phyloP scores from a whole-genome alignment of 2,797 vertebrate genomes.

The Acanthis flammea region DNA sequence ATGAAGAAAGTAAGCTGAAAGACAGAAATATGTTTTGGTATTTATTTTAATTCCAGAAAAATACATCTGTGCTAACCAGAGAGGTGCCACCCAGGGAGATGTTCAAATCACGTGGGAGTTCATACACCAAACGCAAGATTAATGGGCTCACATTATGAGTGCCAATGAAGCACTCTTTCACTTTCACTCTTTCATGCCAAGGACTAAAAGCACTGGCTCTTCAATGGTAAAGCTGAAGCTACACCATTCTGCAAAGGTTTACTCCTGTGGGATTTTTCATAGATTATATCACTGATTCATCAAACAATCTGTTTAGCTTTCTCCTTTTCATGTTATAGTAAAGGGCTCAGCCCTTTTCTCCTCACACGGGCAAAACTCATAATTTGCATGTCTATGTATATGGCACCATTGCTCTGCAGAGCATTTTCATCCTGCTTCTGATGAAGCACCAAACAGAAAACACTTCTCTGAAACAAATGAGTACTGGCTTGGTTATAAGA shows the following conservation, averaged over 20 bases:
- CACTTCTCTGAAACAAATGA: not conserved
- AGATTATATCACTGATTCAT: not conserved
- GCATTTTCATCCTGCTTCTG: not conserved
- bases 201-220: slow-evolving; percentile 19
- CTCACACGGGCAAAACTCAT: not conserved
- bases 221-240: not conserved
- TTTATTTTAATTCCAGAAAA: slow-evolving; percentile 55
- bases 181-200: not conserved
- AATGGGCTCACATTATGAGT: not conserved
- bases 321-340: not conserved
- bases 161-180: slow-evolving; percentile 35
- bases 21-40: slow-evolving; percentile 40
- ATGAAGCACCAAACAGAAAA: not conserved
- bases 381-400: not conserved
- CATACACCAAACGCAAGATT: slow-evolving; percentile 13
- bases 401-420: not conserved
- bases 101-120: slow-evolving; percentile 29
- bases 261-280: not conserved
- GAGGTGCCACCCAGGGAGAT: slow-evolving; percentile 45
- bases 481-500: not conserved
- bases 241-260: not conserved
- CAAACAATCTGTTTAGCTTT: not conserved
- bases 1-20: slow-evolving; percentile 22
- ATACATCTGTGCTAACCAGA: slow-evolving; percentile 46
- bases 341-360: not conserved